A percentile compares a stretch with the other conserved stretches of the same genome.
phyloP scores from a whole-genome alignment of 1,140 invertebrate genomes.

The Leptinotarsa lineolata region DNA sequence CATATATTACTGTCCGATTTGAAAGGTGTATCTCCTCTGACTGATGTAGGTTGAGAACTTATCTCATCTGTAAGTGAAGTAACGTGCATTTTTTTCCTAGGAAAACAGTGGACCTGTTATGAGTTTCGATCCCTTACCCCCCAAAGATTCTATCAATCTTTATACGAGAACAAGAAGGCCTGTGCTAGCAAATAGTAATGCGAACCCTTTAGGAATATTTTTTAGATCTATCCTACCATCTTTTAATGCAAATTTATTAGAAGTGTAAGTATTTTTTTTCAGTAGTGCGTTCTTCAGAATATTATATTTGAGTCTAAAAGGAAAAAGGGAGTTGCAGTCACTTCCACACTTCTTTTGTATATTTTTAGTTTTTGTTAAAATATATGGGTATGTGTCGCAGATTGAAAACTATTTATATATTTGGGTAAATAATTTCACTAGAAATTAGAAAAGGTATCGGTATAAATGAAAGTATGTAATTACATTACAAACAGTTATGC shows the following conservation, averaged over 20 bases:
- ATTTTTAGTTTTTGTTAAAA: too few species aligned
- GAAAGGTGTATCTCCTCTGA: conserved; percentile 68
- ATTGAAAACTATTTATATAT: too few species aligned
- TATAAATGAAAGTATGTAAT: too few species aligned
- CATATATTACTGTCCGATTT: conserved; percentile 83
- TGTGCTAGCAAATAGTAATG: conserved; percentile 45
- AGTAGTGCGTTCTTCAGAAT: too few species aligned
- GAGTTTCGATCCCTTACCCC: conserved; percentile 82
- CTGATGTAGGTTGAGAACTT: conserved; percentile 57
- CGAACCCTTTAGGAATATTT: conserved; percentile 63
- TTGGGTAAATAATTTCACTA: too few species aligned
- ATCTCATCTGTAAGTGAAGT: not conserved
- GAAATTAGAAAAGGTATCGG: too few species aligned
- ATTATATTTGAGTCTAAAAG: too few species aligned
- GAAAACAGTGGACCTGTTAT: conserved; percentile 66
- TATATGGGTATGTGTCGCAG: too few species aligned
- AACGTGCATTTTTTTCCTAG: conserved; percentile 26
- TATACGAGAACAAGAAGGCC: conserved; percentile 65
- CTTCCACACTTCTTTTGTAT: too few species aligned
- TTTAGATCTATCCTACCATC: conserved; percentile 70
- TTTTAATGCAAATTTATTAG: conserved; percentile 59
- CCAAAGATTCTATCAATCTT: conserved; percentile 72
- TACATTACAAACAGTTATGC: too few species aligned
- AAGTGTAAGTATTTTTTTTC: conserved; percentile 33
- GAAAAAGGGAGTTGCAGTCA: too few species aligned